Evolutionary conservation across 1,140 invertebrate species (phyloP), one percentile per base, ranked within the genome.

Genomic region (Zeugodacus cucurbitae): DNA sequence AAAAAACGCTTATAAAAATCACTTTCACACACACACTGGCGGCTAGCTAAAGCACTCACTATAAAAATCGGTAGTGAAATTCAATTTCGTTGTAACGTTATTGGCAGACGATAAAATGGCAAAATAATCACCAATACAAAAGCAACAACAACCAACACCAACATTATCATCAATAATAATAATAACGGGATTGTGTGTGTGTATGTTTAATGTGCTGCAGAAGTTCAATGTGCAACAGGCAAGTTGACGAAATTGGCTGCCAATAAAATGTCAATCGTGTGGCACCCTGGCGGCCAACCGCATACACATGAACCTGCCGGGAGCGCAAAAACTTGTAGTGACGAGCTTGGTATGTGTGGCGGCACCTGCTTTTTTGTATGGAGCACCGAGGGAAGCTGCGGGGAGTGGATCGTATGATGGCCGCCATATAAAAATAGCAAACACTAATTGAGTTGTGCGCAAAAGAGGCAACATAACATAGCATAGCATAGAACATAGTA

Each of bases 201-300:
- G 20, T 67, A 0, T 32, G 32, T 11, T 17, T 29, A 17, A 3
- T 48, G 67, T 32, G 20, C 32, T 82, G 74, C 41, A 82, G 41
- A 82, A 82, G 74, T 82, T 82, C 74, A 82, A 82, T 82, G 74
- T 82, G 74, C 74, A 82, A 82, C 74, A 82, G 34, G 74, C 74
- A 82, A 82, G 74, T 82, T 82, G 74, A 82, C 74, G 74, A 82
- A 82, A 82, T 82, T 82, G 20, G 37, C 74, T 82, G 74, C 74
- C 74, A 82, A 82, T 82, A 82, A 82, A 82, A 82, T 82, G 74
- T 48, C 74, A 48, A 82, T 82, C 74, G 74, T 44, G 74, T 82
- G 74, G 74, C 74, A 82, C 74, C 74, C 74, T 29, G 74, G 74
- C 41, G 74, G 74, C 34, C 74, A 82, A 48, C 26, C n/a, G 48